These are phyloP conservation scores for Catocala nupta DNA, from an alignment of 2,888 invertebrate genomes.

Conservation along the genomic window DNA sequence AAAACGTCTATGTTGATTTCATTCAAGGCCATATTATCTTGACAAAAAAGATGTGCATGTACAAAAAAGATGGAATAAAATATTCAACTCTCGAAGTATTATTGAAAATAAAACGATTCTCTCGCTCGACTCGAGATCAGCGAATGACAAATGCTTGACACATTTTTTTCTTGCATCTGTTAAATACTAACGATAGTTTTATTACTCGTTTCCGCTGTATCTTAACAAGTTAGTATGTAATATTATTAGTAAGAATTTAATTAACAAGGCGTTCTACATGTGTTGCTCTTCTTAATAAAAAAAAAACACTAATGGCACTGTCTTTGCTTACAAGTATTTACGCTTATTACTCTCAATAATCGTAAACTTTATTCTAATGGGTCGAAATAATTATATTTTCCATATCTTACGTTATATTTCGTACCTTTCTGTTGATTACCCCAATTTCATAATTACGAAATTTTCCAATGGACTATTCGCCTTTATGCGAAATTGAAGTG, in stretches of 20 bases:
- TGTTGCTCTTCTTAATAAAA: slow-evolving; percentile 25
- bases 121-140: not conserved
- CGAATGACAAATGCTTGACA: slow-evolving; percentile 28
- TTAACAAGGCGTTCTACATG: slow-evolving; percentile 18
- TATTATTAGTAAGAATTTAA: slow-evolving; percentile 29
- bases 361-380: not conserved
- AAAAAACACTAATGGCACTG: slow-evolving; percentile 4
- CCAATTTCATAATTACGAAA: too few species aligned
- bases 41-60: not conserved
- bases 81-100: not conserved
- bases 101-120: slow-evolving; percentile 14
- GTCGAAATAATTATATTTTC: too few species aligned
- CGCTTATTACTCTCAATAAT: not conserved
- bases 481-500: too few species aligned
- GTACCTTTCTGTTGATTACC: not conserved
- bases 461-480: too few species aligned
- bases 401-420: too few species aligned
- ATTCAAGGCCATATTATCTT: not conserved
- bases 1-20: not conserved
- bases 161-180: slow-evolving; percentile 27
- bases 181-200: slow-evolving; percentile 31
- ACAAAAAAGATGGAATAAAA: not conserved
- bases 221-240: slow-evolving; percentile 13
- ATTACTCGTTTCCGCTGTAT: slow-evolving; percentile 33
- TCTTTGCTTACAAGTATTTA: not conserved